Base-by-base conservation (phyloP, 2,797 vertebrate species). In the Zonotrichia albicollis region DNA sequence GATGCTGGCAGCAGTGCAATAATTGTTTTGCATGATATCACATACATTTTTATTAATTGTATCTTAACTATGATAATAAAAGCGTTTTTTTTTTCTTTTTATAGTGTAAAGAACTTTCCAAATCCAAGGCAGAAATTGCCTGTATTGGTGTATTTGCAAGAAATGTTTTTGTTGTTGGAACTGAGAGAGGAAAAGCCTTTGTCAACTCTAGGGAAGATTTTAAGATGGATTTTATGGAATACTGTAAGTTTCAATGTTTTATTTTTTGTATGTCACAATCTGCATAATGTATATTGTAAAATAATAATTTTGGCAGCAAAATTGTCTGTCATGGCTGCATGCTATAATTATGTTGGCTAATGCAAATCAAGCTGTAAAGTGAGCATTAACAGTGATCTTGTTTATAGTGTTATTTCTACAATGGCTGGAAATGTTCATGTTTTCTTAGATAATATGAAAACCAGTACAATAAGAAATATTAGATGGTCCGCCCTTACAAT, bases 121-220 rank as follows among this genome's bases (percentile, higher is more conserved):
- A 98, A 93, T 98, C 98, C 75, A 98, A 98, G 76, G 97, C 98
- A 84, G 98, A 98, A 96, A 98, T 98, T 40, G 98, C 97, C 78
- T 98, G 98, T 60, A 97, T 98, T 16, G 98, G 97, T 12, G 97
- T 98, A 7, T 98, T 98, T 71, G 98, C 98, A 77, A 97, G 97
- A 45, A 98, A 98, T 3, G 96, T 98, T 42, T 98, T 98, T 93
- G 97, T 98, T 13, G 98, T 98, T 42, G 98, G 98, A 71, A 98
- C 97, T 3, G 98, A 98, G 75, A 97, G 95, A 95, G 98, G 98
- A 94, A 98, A 96, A 87, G 96, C 97, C 76, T 98, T 98, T 89
- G 94, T 98, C 92, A 98, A 98, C 53, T 96, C 97, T 12, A 97
- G 98, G 68, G 98, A 98, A 92, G 98, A 98, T 93, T 97, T 98